Percentiles rank a stretch among this genome's conserved stretches.
Evolutionary conservation across 2,797 vertebrate species (phyloP).

Genomic region (Sebastes matsubarae): DNA sequence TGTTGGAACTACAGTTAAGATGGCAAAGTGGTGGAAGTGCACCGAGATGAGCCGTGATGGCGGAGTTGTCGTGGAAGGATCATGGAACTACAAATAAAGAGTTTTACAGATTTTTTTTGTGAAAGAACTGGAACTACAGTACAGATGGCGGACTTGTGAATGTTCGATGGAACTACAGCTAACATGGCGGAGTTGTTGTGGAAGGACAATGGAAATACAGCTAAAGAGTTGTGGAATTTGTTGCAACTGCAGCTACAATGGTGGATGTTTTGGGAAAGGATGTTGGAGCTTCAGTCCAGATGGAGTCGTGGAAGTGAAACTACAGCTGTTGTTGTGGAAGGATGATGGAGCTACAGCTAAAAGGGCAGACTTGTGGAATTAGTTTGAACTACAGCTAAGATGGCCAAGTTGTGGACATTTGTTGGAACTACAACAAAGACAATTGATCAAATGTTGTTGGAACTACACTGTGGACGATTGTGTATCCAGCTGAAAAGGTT

Average conservation of each 20-base stretch:
- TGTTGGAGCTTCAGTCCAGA: background rate
- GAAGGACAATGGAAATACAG: background rate
- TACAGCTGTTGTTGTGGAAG: background rate
- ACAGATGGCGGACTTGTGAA: no score
- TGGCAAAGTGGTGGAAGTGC: background rate
- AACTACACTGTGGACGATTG: background rate
- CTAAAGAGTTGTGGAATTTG: background rate
- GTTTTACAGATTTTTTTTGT: no score
- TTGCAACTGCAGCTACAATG: background rate
- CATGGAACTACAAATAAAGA: no score
- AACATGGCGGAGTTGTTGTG: no score
- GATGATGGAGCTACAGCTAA: background rate
- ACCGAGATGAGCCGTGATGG: no score
- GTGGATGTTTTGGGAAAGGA: background rate
- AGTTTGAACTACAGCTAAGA: background rate
- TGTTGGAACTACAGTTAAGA: background rate
- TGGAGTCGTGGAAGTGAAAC: background rate
- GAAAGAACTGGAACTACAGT: no score
- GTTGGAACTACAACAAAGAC: background rate
- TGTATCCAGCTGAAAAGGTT: background rate
- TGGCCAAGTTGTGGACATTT: background rate
- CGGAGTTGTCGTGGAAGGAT: no score
- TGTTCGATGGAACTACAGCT: no score
- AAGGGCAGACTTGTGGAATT: background rate
- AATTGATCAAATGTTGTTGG: background rate